Evolutionary conservation across 2,797 vertebrate species (phyloP), one percentile per base, ranked within the genome.

Genomic region (Gouania willdenowi): DNA sequence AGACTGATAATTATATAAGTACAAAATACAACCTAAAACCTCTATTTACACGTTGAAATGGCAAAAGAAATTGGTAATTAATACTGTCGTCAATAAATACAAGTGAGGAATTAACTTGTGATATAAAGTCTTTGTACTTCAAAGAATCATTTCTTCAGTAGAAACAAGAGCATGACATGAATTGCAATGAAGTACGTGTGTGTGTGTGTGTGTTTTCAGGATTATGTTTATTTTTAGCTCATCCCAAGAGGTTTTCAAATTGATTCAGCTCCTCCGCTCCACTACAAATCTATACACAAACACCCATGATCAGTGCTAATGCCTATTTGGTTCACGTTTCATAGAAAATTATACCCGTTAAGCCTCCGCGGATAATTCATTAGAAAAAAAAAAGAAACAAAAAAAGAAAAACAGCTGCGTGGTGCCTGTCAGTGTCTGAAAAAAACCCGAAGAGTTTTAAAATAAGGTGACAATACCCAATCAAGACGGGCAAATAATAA

Each of bases 261-360:
- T 69, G 67, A 57, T 68, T 74, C 57, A 56, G 51, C 66, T 76
- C 66, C 48, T 73, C 71, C 65, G 56, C 63, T 60, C 4, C 61
- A 71, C 71, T 75, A 72, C 56, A 79, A 83, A 81, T 76, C 71
- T 77, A 72, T 73, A 75, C 66, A 77, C 66, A 61, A 54, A 81
- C 72, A 67, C 38, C 62, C 53, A 27, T 51, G 64, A 77, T 73
- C 51, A 60, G 61, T 56, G 71, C 48, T 63, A 67, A 56, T 61
- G 73, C 69, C 72, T 77, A 75, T 82, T 81, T 83, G 71, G 74
- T 82, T 76, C 58, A 41, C 56, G 58, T 61, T 72, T 71, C 52
- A 49, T 75, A 77, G 53, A 81, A 79, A 71, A 77, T 56, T 6
- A 77, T 82, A 84, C 80, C 79, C 79, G 76, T 85, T 82, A 85